phyloP scores from a whole-genome alignment of 64 coral and sea anemone species.

The Acropora tenuis region DNA sequence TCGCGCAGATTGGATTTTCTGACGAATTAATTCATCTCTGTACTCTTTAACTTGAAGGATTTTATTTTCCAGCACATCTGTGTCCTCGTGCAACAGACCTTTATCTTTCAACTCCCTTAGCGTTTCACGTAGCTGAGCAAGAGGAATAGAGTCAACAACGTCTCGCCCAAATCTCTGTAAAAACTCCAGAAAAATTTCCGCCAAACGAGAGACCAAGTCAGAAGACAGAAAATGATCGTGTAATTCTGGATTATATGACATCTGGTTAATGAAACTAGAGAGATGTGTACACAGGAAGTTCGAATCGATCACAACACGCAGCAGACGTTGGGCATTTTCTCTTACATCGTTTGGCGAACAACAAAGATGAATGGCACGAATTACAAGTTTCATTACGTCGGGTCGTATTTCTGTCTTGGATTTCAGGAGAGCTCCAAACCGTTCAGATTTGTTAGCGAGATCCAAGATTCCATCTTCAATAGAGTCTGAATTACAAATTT shows the following conservation, averaged over 20 bases:
- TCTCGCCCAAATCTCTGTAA: conserved; percentile 12
- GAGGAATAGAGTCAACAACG: background rate
- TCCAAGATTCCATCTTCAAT: conserved; percentile 33
- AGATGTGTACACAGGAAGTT: background rate
- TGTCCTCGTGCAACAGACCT: background rate
- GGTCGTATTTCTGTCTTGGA: conserved; percentile 2
- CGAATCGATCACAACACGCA: background rate
- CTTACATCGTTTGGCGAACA: conserved; percentile 7
- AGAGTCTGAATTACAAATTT: conserved; percentile 22
- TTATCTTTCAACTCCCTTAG: background rate
- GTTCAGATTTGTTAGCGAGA: conserved; percentile 8
- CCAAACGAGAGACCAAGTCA: background rate
- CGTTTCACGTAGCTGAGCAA: background rate
- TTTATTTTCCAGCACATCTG: background rate
- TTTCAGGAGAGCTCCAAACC: conserved; percentile 21
- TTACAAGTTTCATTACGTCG: conserved; percentile 2
- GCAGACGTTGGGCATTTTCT: background rate
- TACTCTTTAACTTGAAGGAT: background rate
- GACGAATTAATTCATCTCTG: background rate
- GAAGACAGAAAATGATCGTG: too few species aligned
- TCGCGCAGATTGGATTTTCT: background rate
- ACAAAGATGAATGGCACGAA: conserved; percentile 22
- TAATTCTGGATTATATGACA: background rate
- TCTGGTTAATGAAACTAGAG: background rate
- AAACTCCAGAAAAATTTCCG: conserved; percentile 12